phyloP scores from a whole-genome alignment of 2,113 vertebrate species.

The Mesocricetus auratus region DNA sequence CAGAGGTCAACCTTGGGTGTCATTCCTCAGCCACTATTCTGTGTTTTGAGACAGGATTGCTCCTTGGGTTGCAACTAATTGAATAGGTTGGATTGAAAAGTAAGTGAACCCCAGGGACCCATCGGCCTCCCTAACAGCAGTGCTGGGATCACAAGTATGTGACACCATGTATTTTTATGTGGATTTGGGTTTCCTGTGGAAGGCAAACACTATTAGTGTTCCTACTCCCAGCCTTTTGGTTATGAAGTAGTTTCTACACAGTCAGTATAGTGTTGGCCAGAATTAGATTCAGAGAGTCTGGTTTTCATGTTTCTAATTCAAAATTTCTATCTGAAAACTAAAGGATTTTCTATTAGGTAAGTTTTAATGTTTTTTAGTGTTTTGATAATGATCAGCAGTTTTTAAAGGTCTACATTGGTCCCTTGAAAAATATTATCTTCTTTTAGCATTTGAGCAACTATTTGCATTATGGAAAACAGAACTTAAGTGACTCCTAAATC shows the following conservation, averaged over 20 bases:
- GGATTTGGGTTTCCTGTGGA: too few relatives aligned
- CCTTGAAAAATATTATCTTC: background rate
- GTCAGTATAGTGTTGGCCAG: background rate
- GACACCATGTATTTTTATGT: background rate
- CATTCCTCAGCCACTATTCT: background rate
- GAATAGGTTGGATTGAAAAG: background rate
- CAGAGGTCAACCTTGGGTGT: background rate
- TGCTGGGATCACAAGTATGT: background rate
- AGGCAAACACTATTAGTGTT: background rate
- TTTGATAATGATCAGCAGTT: background rate
- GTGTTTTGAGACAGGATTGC: background rate
- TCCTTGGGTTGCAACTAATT: background rate
- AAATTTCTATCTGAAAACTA: background rate
- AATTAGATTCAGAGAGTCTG: background rate
- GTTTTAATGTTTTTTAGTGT: background rate
- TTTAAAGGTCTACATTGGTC: background rate
- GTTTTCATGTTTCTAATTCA: background rate
- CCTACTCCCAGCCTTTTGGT: background rate
- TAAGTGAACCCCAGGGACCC: background rate
- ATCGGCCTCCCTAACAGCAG: too few relatives aligned
- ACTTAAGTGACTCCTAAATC: background rate
- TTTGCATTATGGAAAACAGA: background rate
- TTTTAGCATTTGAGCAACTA: conserved; percentile 2
- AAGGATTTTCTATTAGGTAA: conserved; percentile 4
- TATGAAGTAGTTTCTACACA: background rate